Conservation (phyloP, 2,113 vertebrate genomes). For the Gorsachius goisagi region DNA sequence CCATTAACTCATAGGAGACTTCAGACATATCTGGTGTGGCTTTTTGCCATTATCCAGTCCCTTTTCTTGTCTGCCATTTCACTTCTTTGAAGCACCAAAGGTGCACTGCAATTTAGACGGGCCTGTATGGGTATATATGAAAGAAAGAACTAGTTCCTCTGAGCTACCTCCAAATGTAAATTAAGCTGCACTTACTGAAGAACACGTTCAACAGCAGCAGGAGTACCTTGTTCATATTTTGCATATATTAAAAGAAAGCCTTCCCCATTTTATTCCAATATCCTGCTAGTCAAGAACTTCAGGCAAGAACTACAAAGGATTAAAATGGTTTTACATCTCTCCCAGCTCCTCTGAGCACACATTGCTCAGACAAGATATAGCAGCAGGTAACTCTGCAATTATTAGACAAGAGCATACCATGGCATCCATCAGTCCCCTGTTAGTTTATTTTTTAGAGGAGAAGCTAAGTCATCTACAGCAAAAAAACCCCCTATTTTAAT, state of each 20-base stretch:
- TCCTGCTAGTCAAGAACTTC: background rate
- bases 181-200: background rate
- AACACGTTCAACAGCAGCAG: background rate
- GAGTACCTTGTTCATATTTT: background rate
- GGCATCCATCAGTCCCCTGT: background rate
- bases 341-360: background rate
- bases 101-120: background rate
- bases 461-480: background rate
- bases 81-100: background rate
- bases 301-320: background rate
- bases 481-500: background rate
- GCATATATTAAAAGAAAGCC: background rate
- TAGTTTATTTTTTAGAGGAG: background rate
- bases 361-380: background rate
- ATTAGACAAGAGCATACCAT: accelerated
- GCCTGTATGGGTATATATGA: background rate
- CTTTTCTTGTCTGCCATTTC: background rate
- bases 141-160: background rate
- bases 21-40: background rate
- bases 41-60: background rate
- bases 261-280: background rate
- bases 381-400: background rate
- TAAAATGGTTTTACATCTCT: background rate
- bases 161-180: background rate
- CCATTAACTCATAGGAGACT: background rate